Evolutionary conservation across 92 coral and sea anemone species (phyloP), one percentile per base, ranked within the genome.

Genomic region (Paramuricea clavata): DNA sequence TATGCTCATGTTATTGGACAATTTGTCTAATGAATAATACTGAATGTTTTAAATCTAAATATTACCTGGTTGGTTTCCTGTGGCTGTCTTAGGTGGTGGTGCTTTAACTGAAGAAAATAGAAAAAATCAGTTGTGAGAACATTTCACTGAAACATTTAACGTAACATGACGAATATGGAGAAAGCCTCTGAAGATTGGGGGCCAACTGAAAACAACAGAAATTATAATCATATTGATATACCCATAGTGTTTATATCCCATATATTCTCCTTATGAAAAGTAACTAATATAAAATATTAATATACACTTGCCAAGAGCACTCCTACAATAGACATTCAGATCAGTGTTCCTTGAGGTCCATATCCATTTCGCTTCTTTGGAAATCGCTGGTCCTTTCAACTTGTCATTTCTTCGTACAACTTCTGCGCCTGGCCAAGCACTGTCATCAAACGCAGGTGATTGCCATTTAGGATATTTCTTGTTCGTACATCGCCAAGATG

Each of bases 281-380:
- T n/a, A n/a, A n/a, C n/a, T n/a, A n/a, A n/a, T n/a, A n/a, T n/a
- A n/a, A n/a, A n/a, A n/a, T n/a, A n/a, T n/a, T 10, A 21, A 28
- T 28, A 65, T 11, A 65, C 36, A 79, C 84, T 42, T 59, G 60
- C 84, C 84, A 0, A 79, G 57, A 22, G 41, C 19, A 13, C 33
- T 67, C 23, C 93, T 79, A 43, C 93, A 90, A 59, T 90, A 90
- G 39, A 86, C 83, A 21, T 12, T 16, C 28, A 32, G 43, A 11
- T 61, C 23, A 7, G 27, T 43, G n/a, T 25, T 33, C 26, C 15
- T 60, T 71, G 49, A 73, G 2, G 87, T 61, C 93, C 93, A 90
- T 39, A 90, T 90, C 93, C 93, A 90, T 83, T 90, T 90, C 15
- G 93, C 93, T 32, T 73, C 47, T 27, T 28, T 34, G 56, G 77